Base-by-base conservation (phyloP, 1,140 invertebrate genomes). In the Lucilia sericata region DNA sequence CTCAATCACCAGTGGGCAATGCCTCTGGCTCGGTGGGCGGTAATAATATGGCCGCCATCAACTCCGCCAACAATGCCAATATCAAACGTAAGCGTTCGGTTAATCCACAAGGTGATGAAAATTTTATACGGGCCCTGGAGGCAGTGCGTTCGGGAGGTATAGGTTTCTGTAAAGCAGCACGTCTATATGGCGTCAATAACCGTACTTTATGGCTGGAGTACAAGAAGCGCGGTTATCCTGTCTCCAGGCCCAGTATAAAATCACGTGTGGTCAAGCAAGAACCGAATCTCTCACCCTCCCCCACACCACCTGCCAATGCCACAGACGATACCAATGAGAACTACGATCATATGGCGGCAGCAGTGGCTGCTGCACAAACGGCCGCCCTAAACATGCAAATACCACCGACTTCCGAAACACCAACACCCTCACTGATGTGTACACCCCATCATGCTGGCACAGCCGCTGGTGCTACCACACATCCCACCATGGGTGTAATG, bases 151-250 rank as follows among this genome's bases (percentile, higher is more conserved):
- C 94, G 84, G 96, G 96, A n/a, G 95, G 95, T 21, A 96, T 96
- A 84, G 96, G 96, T 2, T 96, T 96, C 90, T 96, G 96, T 90
- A 96, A 96, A 86, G 96, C 96, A 9, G 96, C 95, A 0, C 92
- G 95, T 60, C 93, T 96, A 90, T 96, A 95, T 88, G 95, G 95
- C 17, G 95, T 96, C 2, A 97, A 96, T 91, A 96, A 96, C 91
- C 92, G 96, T 51, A 96, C 96, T 0, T 90, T 97, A 1, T 97
- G 96, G 96, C 92, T 96, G 17, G 96, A 97, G 87, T 96, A 96
- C 87, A 96, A 96, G 86, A 96, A 96, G 89, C 93, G 95, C 19
- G 96, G 96, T 0, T 96, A 96, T 88, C 95, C 95, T 2, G 94
- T 95, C 85, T 95, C 94, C 85, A 91, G 95, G 82, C 94, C 95